Base-by-base conservation (phyloP, 2,113 vertebrate genomes). In the Kryptolebias marmoratus region DNA sequence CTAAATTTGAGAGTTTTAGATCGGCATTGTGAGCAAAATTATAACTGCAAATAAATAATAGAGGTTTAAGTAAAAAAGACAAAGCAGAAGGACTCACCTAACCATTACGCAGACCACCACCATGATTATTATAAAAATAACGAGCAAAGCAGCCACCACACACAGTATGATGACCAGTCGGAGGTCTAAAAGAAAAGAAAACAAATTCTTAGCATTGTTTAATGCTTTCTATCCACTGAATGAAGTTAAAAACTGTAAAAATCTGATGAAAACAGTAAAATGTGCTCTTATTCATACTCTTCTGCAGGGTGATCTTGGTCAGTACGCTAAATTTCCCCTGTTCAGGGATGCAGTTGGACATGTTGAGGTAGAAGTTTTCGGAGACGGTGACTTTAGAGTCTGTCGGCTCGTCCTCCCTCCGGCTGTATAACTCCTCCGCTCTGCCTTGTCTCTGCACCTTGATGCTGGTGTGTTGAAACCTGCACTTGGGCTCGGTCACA, bases 311-410 rank as follows among this genome's bases (percentile, higher is more conserved):
- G 81, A 98, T 90, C 87, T 86, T 68, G 80, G 94, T 94, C 61
- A 94, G 81, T 56, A 96, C 78, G 18, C 86, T 81, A 75, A 98
- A 93, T 53, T 90, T 66, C 0, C 81, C 93, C 42, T 30, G 87
- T 0, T 87, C 59, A 0, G 95, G 92, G 65, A 87, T 91, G 9
- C 97, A 99, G 93, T 97, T 99, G 77, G 96, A 96, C 89, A 98
- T 74, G 61, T 99, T 99, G 27, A 99, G 91, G 94, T 95, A 98
- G 91, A 99, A 98, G 73, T 44, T 84, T 11, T 91, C 88, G 0
- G 73, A 62, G 71, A 94, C 84, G 0, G 80, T 76, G 4, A 93
- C 63, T 18, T 94, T 71, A 3, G 62, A 54, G 0, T 92, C 91
- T 1, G 95, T 88, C 3, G 28, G 53, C 54, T 95, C 93, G 0